Evolutionary conservation across 2,113 vertebrate species (phyloP), one percentile per base, ranked within the genome.

Genomic region (Tetrax tetrax): DNA sequence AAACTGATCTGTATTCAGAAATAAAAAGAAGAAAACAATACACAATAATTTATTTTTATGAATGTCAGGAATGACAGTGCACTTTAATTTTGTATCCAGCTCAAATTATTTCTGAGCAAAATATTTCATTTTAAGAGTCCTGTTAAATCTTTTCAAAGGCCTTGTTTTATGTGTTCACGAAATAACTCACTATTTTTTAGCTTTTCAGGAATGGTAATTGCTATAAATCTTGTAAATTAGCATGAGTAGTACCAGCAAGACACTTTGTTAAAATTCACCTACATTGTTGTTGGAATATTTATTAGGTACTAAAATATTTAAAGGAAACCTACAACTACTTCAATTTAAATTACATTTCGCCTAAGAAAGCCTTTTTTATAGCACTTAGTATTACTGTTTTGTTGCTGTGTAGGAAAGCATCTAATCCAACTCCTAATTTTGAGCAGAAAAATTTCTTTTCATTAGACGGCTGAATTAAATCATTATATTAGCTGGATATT

Each of bases 221-320:
- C 74, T 93, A 64, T 97, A 97, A 97, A 98, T 97, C 96, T 96
- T 96, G 45, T 81, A 97, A 97, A 98, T 97, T 97, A 97, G 87
- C 84, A 96, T 68, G 38, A 97, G 65, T 45, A 95, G 84, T 95
- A 90, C 82, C 87, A 95, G 96, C 65, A 96, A 97, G 93, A 86
- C 83, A 93, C 79, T 96, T 87, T 91, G 94, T 97, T 97, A 97
- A 96, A 97, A 97, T 96, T 94, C 86, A 93, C 84, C 84, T 71
- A 64, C 71, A 65, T 54, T 93, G 79, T 80, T 96, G 72, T 66
- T 93, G 74, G 97, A 97, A 95, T 97, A 97, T 97, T 98, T 98
- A 97, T 96, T 96, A 93, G 76, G 75, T 85, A 95, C 63, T 97
- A 97, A 97, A 97, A 96, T 97, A 97, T 95, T 97, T 97, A 95